A percentile compares a stretch with the other conserved stretches of the same genome.
phyloP scores from a whole-genome alignment of 2,888 invertebrate genomes.

The Rhorus exstirpatorius region DNA sequence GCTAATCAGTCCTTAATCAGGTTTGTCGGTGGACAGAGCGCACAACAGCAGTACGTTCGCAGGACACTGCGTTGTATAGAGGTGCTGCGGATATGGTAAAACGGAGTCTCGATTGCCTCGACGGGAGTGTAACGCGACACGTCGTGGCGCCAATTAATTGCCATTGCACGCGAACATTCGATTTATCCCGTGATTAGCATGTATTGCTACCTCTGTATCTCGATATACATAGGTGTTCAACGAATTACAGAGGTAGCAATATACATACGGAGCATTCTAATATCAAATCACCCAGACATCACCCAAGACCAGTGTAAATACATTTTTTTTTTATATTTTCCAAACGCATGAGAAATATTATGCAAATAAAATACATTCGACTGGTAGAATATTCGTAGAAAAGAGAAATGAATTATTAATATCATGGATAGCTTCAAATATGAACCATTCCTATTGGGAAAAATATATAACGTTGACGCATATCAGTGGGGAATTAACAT shows the following conservation, averaged over 20 bases:
- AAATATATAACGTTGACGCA: no score
- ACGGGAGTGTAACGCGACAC: conserved; percentile 65
- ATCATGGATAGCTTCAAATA: no score
- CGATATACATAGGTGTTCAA: conserved; percentile 18
- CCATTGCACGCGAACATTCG: conserved; percentile 68
- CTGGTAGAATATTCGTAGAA: no score
- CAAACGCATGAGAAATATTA: no score
- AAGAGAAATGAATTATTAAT: no score
- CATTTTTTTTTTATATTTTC: no score
- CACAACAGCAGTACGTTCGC: not conserved
- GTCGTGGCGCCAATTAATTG: conserved; percentile 70
- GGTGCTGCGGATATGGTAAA: not conserved
- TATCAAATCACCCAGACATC: no score
- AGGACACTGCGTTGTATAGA: conserved; percentile 10
- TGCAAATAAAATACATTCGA: no score
- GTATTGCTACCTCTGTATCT: conserved; percentile 48
- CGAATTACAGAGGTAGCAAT: conserved; percentile 1
- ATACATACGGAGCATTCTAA: not conserved
- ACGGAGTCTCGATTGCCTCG: conserved; percentile 46
- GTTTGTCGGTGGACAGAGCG: conserved; percentile 53
- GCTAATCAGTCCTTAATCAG: conserved; percentile 69
- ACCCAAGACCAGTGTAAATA: no score
- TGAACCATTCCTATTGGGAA: no score
- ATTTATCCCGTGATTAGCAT: conserved; percentile 67
- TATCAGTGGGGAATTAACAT: no score